Evolutionary conservation across 2,113 vertebrate species (phyloP), one percentile per base, ranked within the genome.

Genomic region (Merops nubicus): DNA sequence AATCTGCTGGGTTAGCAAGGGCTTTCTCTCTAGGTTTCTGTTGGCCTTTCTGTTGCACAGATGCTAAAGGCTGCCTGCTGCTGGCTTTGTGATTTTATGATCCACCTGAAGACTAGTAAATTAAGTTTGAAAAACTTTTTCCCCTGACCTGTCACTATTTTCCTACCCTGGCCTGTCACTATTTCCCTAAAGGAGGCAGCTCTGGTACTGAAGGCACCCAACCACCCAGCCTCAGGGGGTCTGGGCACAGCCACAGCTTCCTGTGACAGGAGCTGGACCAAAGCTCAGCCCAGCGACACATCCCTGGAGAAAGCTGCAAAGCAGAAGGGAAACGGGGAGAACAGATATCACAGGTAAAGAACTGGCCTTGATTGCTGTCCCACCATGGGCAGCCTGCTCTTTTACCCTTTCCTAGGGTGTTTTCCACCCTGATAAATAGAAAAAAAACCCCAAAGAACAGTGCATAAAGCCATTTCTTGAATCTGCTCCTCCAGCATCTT

Each of bases 1-100:
- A 38, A 5, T 5, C 18, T 15, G 11, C 59, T 83, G 47, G 11
- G 5, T 74, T 60, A 48, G 5, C 25, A n/a, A n/a, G 31, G 31
- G 26, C 50, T 12, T 12, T 51, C 17, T 18, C 34, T 40, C 45
- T 33, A 25, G 33, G 16, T 5, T 72, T 76, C 31, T 26, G 6
- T 11, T 54, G 28, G 7, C 31, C 88, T 93, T 91, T 92, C 95
- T 94, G 93, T 50, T 88, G 89, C 91, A 97, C 93, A 91, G 95
- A 29, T 72, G 93, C 83, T 86, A 7, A 31, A 2, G 25, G n/a
- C 16, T 59, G 47, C 14, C 19, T 0, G 0, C 8, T 21, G 40
- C 64, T 91, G 63, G 48, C 23, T 70, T 67, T 67, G 20, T 13
- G 12, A 25, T 59, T 75, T 59, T 54, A 21, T 15, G 6, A 31